Percentiles rank a stretch among this genome's conserved stretches.
phyloP scores from a whole-genome alignment of 2,113 vertebrate genomes.

The Empidonax alnorum region DNA sequence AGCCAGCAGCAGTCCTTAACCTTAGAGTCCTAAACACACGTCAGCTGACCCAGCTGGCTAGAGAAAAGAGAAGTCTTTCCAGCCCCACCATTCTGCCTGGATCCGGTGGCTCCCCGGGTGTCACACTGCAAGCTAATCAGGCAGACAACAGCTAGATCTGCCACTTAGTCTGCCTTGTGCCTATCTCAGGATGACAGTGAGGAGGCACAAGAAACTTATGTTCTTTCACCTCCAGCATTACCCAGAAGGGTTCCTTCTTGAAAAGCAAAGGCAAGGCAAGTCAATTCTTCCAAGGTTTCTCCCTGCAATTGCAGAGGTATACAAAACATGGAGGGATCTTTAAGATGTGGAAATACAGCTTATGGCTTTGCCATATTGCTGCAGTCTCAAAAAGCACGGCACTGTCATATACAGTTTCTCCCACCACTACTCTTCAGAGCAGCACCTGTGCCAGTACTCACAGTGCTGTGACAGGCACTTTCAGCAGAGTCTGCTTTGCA shows the following conservation, averaged over 20 bases:
- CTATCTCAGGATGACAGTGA: background rate
- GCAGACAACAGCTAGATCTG: background rate
- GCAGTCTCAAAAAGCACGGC: background rate
- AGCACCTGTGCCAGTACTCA: background rate
- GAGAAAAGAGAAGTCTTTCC: background rate
- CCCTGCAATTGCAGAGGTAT: background rate
- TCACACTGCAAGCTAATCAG: background rate
- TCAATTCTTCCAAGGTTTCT: background rate
- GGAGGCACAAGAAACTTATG: background rate
- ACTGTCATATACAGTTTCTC: background rate
- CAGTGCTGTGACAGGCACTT: background rate
- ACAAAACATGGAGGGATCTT: background rate
- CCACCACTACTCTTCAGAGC: background rate
- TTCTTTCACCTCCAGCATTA: background rate
- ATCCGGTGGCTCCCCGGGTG: background rate
- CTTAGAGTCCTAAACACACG: background rate
- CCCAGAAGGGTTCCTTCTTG: background rate
- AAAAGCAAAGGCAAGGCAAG: background rate
- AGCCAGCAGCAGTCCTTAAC: background rate
- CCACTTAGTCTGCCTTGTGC: background rate
- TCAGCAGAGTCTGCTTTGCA: background rate
- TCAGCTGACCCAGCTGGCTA: rapidly evolving
- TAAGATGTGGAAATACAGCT: background rate
- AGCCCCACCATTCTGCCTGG: background rate
- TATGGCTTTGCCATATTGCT: background rate